Evolutionary conservation across 2,888 invertebrate species (phyloP), one percentile per base, ranked within the genome.

Genomic region (Terebella lapidaria): DNA sequence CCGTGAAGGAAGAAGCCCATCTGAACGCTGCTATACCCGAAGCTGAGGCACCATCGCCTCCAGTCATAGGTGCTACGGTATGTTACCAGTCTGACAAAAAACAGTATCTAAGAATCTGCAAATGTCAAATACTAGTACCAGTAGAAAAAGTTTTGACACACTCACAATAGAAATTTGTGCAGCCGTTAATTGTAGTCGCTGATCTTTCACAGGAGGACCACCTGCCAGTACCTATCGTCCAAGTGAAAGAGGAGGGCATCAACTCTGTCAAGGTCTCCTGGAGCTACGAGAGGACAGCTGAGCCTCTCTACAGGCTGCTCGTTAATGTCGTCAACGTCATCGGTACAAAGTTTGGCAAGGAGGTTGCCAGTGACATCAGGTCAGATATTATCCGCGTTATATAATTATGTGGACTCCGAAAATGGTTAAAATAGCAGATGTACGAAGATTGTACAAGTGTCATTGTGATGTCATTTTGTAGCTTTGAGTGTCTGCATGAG

Each of bases 281-380:
- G 80, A 62, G 70, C 58, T 66, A 75, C 55, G 67, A 70, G 3
- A 54, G 67, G 24, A 56, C 65, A 20, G 69, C 70, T 3, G 74
- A 72, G 57, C 70, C 71, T 1, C 65, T 72, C 52, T 78, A 76
- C 62, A 67, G 69, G 25, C 69, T 76, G 24, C 65, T 72, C 25
- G 68, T 74, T 25, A 75, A 67, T 67, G 73, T 75, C 3, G 76
- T 79, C 42, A 78, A 77, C 57, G 73, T 80, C 20, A 72, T 78
- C 5, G 80, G 80, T 2, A 65, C 67, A 35, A 67, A 69, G 46
- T 80, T 80, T 63, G 58, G 70, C 45, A 67, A 67, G 25, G 67
- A 71, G 1, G 71, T 76, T 46, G 74, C 74, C 68, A 79, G 78
- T 64, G 74, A 78, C 62, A 73, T 76, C 63, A 78, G 78, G 78